Conservation (phyloP, 2,888 invertebrate species). For the Drosophila niveifrons region DNA sequence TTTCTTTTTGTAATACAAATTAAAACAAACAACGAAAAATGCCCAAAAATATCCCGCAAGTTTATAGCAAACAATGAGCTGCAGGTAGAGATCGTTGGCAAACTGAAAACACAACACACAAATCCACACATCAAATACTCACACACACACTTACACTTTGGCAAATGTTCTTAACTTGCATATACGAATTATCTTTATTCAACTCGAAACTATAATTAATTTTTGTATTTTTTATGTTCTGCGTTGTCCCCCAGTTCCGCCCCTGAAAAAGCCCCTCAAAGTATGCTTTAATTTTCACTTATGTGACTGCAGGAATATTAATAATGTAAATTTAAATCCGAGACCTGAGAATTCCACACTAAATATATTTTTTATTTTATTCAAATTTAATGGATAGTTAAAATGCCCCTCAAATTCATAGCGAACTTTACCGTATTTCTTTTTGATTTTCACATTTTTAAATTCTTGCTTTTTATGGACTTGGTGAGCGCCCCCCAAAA, state of each 20-base stretch:
- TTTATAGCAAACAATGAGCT: slow-evolving; percentile 19
- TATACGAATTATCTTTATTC: slow-evolving; percentile 47
- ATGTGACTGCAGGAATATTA: slow-evolving; percentile 25
- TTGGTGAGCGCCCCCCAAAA: slow-evolving; percentile 71
- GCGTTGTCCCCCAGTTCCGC: slow-evolving; percentile 36
- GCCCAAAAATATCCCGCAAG: slow-evolving; percentile 15
- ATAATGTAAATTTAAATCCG: not conserved
- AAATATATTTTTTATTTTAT: not conserved
- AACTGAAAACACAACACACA: slow-evolving; percentile 17
- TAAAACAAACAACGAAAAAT: slow-evolving; percentile 35
- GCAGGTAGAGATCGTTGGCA: slow-evolving; percentile 38
- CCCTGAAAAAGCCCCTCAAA: slow-evolving; percentile 13
- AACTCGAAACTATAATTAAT: slow-evolving; percentile 50
- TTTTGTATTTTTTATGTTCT: slow-evolving; percentile 57
- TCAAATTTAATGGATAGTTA: slow-evolving; percentile 1
- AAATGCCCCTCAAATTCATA: not conserved
- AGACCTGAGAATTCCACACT: not conserved
- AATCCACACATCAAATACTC: slow-evolving; percentile 30
- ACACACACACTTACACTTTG: slow-evolving; percentile 52
- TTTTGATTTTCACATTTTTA: slow-evolving; percentile 14
- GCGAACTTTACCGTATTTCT: not conserved
- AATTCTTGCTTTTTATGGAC: slow-evolving; percentile 67
- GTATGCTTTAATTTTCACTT: slow-evolving; percentile 38
- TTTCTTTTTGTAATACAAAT: slow-evolving; percentile 17
- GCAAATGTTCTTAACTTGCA: slow-evolving; percentile 66